Percentiles rank a stretch among this genome's conserved stretches.
Evolutionary conservation across 92 coral and sea anemone genomes (phyloP).

Genomic region (Galaxea fascicularis): DNA sequence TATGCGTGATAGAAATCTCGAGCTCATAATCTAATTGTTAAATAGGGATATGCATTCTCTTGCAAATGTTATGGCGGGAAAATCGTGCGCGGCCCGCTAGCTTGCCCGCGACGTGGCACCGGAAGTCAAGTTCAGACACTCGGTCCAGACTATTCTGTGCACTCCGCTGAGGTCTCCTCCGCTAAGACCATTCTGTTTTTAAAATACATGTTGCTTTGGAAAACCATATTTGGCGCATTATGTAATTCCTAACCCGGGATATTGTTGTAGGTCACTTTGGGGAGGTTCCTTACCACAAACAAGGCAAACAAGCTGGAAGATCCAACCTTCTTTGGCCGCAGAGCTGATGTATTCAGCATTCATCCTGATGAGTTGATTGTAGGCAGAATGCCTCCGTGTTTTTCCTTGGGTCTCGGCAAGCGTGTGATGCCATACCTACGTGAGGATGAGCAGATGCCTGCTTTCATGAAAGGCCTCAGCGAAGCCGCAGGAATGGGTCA

Average conservation of each 20-base stretch:
- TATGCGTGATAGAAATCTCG: too few species aligned
- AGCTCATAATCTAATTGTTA: too few species aligned
- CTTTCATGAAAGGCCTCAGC: conserved; percentile 81
- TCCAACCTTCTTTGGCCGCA: conserved; percentile 61
- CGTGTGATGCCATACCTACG: conserved; percentile 80
- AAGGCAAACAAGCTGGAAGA: conserved; percentile 48
- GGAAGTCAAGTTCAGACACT: too few species aligned
- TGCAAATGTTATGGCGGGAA: too few species aligned
- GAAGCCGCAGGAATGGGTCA: conserved; percentile 85
- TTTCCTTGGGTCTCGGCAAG: conserved; percentile 81
- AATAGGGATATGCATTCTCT: too few species aligned
- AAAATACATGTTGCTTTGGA: too few species aligned
- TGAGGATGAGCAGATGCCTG: conserved; percentile 81
- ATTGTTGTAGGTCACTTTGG: conserved; percentile 27
- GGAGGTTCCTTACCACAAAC: conserved; percentile 67
- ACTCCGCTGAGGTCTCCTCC: too few species aligned
- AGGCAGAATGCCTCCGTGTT: conserved; percentile 79
- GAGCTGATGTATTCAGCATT: conserved; percentile 71
- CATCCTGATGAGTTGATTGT: conserved; percentile 84
- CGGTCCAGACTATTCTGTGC: too few species aligned
- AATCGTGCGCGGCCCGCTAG: too few species aligned
- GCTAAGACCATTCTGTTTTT: too few species aligned
- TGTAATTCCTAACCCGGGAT: too few species aligned
- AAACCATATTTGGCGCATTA: not conserved
- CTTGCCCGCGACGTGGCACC: too few species aligned